These are phyloP conservation scores for Cephus cinctus DNA, from an alignment of 1,140 invertebrate species.

Conservation along the genomic window DNA sequence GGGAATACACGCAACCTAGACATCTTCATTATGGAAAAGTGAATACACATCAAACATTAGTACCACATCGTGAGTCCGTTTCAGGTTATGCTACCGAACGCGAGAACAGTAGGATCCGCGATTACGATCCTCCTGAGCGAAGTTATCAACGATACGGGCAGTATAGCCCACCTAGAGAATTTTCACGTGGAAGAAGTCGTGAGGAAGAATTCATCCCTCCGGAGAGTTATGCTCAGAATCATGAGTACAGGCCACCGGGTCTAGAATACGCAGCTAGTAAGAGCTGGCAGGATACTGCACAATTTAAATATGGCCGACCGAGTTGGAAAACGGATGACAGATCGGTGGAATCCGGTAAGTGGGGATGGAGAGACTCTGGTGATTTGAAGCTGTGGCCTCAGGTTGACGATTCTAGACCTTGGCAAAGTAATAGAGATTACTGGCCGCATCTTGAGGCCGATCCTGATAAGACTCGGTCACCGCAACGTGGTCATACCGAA, in stretches of 20 bases:
- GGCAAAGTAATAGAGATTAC: slow-evolving; percentile 26
- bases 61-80: slow-evolving; percentile 14
- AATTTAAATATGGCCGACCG: slow-evolving; percentile 9
- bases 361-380: slow-evolving; percentile 29
- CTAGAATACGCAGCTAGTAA: slow-evolving; percentile 22
- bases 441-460: slow-evolving; percentile 19
- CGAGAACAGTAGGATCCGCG: neutral
- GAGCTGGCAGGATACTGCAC: slow-evolving; percentile 14
- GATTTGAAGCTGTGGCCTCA: too few relatives aligned
- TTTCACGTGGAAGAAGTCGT: neutral
- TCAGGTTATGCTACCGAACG: slow-evolving; percentile 14
- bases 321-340: slow-evolving; percentile 17
- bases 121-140: slow-evolving; percentile 14
- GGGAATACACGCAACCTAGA: slow-evolving; percentile 31
- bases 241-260: slow-evolving; percentile 17
- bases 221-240: slow-evolving; percentile 12
- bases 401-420: slow-evolving; percentile 18
- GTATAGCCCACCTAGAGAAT: slow-evolving; percentile 10
- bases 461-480: slow-evolving; percentile 15
- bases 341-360: slow-evolving; percentile 16
- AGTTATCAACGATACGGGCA: slow-evolving; percentile 15
- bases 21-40: slow-evolving; percentile 40
- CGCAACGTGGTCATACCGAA: too few relatives aligned
- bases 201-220: slow-evolving; percentile 12
- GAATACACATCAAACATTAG: slow-evolving; percentile 32